Evolutionary conservation across 2,888 invertebrate genomes (phyloP), one percentile per base, ranked within the genome.

Genomic region (Pheosia gnoma): DNA sequence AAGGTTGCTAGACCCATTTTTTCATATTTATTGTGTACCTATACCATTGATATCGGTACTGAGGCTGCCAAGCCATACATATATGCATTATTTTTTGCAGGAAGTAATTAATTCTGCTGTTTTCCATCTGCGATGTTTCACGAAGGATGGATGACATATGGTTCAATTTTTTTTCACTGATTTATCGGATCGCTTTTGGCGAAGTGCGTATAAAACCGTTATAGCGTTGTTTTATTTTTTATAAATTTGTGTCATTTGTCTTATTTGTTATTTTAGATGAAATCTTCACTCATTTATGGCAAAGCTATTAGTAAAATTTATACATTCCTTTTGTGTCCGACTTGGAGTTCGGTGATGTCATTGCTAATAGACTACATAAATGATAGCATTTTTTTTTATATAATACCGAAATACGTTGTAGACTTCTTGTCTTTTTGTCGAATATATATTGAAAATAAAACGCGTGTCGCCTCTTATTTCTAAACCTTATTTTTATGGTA

Each of bases 241-340:
- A 13, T 49, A 49, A 53, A 37, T 11, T 4, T 37, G 10, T 36
- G 36, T 3, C 25, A 53, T 11, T 38, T 37, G 8, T 53, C 11
- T 53, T 37, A 11, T 53, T 36, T 37, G 13, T 36, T 3, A 0
- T 51, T 6, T 51, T 51, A 25, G 11, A 13, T 25, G 6, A 5
- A 3, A 25, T 25, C 51, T 51, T 51, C 51, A 51, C 3, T 41
- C 0, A 41, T 51, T 51, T 51, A 51, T 51, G 51, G 9, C 51
- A 25, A 25, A 51, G 8, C 51, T 51, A 51, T 51, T 25, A 51
- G 8, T 51, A 45, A 51, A 8, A 51, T 10, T 25, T 25, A 25
- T 25, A 51, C 25, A 51, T 51, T 51, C 51, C 51, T 51, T 51
- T 51, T 51, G 51, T 51, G n/a, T 4, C 8, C 51, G 25, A 51